These are phyloP conservation scores for Indicator maculatus DNA, from an alignment of 2,113 vertebrate genomes.

Conservation along the genomic window DNA sequence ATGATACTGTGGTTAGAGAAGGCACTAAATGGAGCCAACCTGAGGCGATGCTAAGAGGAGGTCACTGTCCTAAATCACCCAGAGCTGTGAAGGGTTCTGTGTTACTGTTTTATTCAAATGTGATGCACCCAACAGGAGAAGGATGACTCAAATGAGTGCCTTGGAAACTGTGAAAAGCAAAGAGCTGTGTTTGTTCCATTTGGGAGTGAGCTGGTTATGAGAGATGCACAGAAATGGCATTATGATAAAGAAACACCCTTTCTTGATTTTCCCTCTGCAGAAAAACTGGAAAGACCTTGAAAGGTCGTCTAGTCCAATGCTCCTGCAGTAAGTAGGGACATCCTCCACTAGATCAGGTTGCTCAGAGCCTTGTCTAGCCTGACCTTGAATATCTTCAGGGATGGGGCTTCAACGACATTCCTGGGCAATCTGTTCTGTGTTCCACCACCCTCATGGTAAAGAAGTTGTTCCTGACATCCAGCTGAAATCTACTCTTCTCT, in stretches of 20 bases:
- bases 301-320: no score
- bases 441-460: no score
- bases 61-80: not conserved
- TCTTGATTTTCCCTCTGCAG: not conserved
- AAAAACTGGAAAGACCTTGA: not conserved
- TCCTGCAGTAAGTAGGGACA: no score
- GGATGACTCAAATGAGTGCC: rapidly evolving
- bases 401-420: no score
- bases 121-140: not conserved
- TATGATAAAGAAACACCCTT: not conserved
- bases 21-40: not conserved
- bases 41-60: not conserved
- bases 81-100: not conserved
- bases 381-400: no score
- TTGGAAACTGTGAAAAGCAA: not conserved
- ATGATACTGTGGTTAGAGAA: not conserved
- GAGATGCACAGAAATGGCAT: not conserved
- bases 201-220: not conserved
- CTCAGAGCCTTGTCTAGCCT: no score
- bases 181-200: not conserved
- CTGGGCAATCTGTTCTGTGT: no score
- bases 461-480: no score
- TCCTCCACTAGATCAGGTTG: no score
- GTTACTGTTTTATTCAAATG: not conserved
- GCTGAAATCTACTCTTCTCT: no score